Conservation (phyloP, 2,888 invertebrate species). For the Stramonita haemastoma region DNA sequence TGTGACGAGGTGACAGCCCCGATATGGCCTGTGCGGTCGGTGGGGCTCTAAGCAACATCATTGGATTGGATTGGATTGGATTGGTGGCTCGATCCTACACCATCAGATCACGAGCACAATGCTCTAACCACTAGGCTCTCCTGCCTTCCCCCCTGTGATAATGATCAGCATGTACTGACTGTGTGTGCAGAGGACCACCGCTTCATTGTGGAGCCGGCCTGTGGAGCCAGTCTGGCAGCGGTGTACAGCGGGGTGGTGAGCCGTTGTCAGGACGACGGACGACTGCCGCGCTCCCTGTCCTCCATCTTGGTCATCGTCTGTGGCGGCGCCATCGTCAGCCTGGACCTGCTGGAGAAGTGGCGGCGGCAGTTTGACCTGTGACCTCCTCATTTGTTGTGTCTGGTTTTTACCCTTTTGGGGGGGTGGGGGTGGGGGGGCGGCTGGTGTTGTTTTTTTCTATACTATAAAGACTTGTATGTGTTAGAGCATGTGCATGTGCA, state of each 20-base stretch:
- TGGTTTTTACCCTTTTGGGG: not conserved
- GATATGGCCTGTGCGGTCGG: no score
- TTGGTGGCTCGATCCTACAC: no score
- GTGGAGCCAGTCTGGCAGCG: conserved; percentile 79
- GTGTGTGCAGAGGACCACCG: conserved; percentile 78
- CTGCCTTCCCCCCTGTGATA: no score
- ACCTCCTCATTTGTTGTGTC: not conserved
- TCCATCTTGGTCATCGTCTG: conserved; percentile 78
- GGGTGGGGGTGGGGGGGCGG: no score
- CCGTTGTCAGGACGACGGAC: conserved; percentile 67
- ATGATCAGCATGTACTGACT: no score
- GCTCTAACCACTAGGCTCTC: no score
- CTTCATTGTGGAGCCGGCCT: conserved; percentile 79
- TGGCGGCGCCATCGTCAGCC: conserved; percentile 81
- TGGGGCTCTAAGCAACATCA: no score
- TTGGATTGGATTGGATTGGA: no score
- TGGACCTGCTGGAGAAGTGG: conserved; percentile 80
- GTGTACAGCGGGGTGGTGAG: conserved; percentile 76
- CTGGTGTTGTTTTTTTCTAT: not conserved
- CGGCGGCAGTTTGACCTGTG: conserved; percentile 74
- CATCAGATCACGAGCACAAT: no score
- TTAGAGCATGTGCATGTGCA: not conserved
- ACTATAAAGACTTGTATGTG: not conserved
- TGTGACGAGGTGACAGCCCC: no score
- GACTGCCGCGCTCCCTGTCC: conserved; percentile 58